These are phyloP conservation scores for Cataglyphis livida DNA, from an alignment of 2,888 invertebrate species.

Conservation along the genomic window DNA sequence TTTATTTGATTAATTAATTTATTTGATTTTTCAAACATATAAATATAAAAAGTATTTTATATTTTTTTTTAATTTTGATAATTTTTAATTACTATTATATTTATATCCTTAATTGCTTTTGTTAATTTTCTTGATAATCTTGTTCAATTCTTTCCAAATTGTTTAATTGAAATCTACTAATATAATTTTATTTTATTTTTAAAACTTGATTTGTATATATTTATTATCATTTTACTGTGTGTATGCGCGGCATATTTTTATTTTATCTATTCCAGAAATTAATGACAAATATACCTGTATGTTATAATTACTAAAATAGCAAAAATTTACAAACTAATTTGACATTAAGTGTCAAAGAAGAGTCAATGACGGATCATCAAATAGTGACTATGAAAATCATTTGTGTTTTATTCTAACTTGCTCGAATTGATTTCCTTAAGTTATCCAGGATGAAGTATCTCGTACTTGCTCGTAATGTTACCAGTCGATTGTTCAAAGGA, in stretches of 20 bases:
- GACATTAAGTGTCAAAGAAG: neutral
- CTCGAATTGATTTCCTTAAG: conserved; percentile 46
- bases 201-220: neutral
- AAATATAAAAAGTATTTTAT: no score
- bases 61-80: no score
- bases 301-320: neutral
- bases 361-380: neutral
- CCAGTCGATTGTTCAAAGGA: conserved; percentile 22
- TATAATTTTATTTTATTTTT: conserved; percentile 5
- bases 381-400: conserved; percentile 26
- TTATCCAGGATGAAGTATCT: conserved; percentile 29
- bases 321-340: neutral
- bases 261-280: neutral
- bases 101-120: neutral
- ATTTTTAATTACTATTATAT: no score
- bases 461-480: conserved; percentile 17
- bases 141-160: neutral
- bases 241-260: neutral
- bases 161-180: neutral
- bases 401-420: conserved; percentile 21
- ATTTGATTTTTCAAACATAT: no score
- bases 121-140: neutral
- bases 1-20: no score
- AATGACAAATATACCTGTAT: neutral
- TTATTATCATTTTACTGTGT: neutral